Percentiles rank a stretch among this genome's conserved stretches.
Evolutionary conservation across 2,888 invertebrate genomes (phyloP).

Genomic region (Zootermopsis nevadensis): DNA sequence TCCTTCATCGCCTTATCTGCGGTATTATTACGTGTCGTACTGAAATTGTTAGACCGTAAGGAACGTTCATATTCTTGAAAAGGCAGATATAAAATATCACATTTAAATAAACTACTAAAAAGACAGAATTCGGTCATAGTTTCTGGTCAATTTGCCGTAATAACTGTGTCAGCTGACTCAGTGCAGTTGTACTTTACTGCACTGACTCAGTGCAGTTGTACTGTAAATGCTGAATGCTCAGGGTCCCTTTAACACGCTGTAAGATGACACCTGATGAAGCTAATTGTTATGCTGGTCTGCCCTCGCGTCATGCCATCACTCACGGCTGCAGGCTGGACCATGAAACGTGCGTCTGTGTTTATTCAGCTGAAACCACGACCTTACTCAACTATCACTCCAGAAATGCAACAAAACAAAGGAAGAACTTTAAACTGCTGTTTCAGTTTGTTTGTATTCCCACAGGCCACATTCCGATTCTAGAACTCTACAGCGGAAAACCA

Average conservation of each 20-base stretch:
- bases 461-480: background rate
- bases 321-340: slow-evolving; percentile 4
- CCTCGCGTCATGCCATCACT: background rate
- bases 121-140: too few species aligned
- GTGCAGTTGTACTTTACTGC: too few species aligned
- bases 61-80: too few species aligned
- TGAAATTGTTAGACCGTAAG: too few species aligned
- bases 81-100: too few species aligned
- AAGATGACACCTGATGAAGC: slow-evolving; percentile 28
- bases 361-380: slow-evolving; percentile 27
- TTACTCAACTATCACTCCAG: slow-evolving; percentile 16
- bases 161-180: too few species aligned
- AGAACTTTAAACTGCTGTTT: slow-evolving; percentile 29
- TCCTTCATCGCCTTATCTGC: too few species aligned
- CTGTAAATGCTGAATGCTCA: background rate
- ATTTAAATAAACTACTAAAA: too few species aligned
- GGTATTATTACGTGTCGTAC: too few species aligned
- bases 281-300: slow-evolving; percentile 3
- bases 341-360: slow-evolving; percentile 9
- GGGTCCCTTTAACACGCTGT: background rate
- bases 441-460: slow-evolving; percentile 24
- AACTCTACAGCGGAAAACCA: background rate
- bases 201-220: too few species aligned
- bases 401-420: background rate
- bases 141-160: too few species aligned